Evolutionary conservation across 2,113 vertebrate species (phyloP), one percentile per base, ranked within the genome.

Genomic region (Eretmochelys imbricata): DNA sequence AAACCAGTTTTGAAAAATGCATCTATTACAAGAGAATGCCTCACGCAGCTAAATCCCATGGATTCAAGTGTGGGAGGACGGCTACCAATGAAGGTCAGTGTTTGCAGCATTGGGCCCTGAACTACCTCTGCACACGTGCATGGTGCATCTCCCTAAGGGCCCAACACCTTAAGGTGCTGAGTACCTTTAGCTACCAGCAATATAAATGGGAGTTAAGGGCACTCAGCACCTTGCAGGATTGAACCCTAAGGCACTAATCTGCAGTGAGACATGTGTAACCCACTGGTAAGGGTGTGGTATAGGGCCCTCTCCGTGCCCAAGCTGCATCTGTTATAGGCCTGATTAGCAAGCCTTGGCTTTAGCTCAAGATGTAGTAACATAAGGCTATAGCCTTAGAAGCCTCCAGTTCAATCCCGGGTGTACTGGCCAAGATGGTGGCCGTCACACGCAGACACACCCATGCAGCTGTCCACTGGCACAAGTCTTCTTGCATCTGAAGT

Each of bases 381-480:
- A 35, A 6, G 16, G 7, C 31, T 16, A 65, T 3, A 65, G 62
- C 62, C 5, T 35, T 65, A 35, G 14, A 10, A 38, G n/a, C n/a
- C 17, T 20, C n/a, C 19, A 22, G 35, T 35, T n/a, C 31, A 69
- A 10, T 5, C n/a, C 42, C 24, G 48, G 75, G 38, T 8, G 13
- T 78, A 6, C 3, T 76, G 38, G 72, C 38, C 38, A 76, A 3
- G 10, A n/a, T 19, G 16, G 62, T 4, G 62, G 31, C 62, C 8
- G 8, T n/a, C 17, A 20, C 7, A 1, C 20, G 65, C 29, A 62
- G 27, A 19, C 31, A 38, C 8, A 62, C 19, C 65, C 8, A 10
- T 22, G n/a, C 38, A 42, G 72, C 35, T 20, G 38, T 6, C 42
- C 24, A 10, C 1, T 12, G 14, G 1, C 22, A 29, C 35, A 0